phyloP scores from a whole-genome alignment of 2,113 vertebrate species.

The Pipa parva region DNA sequence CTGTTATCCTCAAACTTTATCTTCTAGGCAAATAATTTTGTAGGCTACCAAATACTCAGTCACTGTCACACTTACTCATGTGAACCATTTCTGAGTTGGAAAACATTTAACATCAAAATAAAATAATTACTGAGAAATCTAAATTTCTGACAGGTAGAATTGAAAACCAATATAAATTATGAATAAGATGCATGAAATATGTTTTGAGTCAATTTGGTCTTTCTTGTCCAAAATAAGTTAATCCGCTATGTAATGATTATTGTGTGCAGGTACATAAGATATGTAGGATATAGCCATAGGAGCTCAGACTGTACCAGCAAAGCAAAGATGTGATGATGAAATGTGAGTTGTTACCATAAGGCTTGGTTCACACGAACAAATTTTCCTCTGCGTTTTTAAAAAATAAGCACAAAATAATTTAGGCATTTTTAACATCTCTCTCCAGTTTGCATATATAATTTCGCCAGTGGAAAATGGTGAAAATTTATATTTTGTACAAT shows the following conservation, averaged over 20 bases:
- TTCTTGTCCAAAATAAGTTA: not conserved
- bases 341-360: too few relatives aligned
- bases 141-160: not conserved
- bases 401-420: too few relatives aligned
- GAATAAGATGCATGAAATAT: not conserved
- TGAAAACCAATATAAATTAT: not conserved
- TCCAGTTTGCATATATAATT: too few relatives aligned
- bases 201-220: not conserved
- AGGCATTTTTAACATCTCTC: too few relatives aligned
- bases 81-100: not conserved
- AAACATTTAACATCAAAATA: not conserved
- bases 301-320: not conserved
- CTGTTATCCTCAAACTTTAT: not conserved
- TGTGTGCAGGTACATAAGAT: not conserved
- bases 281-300: not conserved
- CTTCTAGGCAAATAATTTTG: not conserved
- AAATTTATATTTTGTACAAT: too few relatives aligned
- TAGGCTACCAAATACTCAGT: not conserved
- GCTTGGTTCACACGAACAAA: too few relatives aligned
- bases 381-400: too few relatives aligned
- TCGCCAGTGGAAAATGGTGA: too few relatives aligned
- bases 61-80: too few relatives aligned
- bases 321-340: not conserved
- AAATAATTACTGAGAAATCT: not conserved
- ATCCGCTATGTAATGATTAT: not conserved